Percentiles rank a stretch among this genome's conserved stretches.
phyloP scores from a whole-genome alignment of 2,797 vertebrate genomes.

The Rhinophrynus dorsalis region DNA sequence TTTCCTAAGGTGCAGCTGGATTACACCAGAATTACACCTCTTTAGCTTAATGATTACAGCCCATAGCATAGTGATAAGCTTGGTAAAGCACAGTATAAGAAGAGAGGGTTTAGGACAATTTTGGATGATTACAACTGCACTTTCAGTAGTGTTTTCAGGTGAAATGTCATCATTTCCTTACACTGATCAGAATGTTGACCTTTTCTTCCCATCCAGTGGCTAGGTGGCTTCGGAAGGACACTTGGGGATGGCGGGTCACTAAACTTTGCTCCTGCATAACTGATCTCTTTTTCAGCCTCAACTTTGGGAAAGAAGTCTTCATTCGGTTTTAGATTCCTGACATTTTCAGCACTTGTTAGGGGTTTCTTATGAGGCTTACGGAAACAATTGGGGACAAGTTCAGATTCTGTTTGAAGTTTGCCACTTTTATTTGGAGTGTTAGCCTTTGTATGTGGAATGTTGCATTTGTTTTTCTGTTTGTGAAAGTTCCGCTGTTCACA shows the following conservation, averaged over 20 bases:
- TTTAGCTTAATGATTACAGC: too few relatives aligned
- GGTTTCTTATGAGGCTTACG: slow-evolving; percentile 74
- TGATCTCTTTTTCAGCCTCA: slow-evolving; percentile 81
- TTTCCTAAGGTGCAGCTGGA: too few relatives aligned
- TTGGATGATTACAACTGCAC: slow-evolving; percentile 69
- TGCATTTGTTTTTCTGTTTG: slow-evolving; percentile 71
- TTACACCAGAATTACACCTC: too few relatives aligned
- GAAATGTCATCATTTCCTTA: slow-evolving; percentile 86
- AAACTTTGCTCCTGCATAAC: slow-evolving; percentile 91
- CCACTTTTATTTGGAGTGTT: slow-evolving; percentile 69
- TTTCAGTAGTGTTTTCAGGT: slow-evolving; percentile 90
- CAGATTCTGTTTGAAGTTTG: slow-evolving; percentile 62
- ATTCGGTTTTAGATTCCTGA: slow-evolving; percentile 60
- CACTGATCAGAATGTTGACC: slow-evolving; percentile 71
- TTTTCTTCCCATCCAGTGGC: slow-evolving; percentile 86
- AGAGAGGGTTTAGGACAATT: neutral
- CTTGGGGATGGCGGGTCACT: slow-evolving; percentile 93
- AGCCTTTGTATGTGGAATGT: slow-evolving; percentile 59
- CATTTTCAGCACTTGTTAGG: slow-evolving; percentile 70
- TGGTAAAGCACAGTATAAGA: neutral
- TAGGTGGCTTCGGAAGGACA: slow-evolving; percentile 90
- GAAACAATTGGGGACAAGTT: slow-evolving; percentile 52
- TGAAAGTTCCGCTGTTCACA: slow-evolving; percentile 73
- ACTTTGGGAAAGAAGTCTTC: slow-evolving; percentile 61
- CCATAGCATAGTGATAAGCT: neutral